phyloP scores from a whole-genome alignment of 2,888 invertebrate genomes.

The Tineola bisselliella region DNA sequence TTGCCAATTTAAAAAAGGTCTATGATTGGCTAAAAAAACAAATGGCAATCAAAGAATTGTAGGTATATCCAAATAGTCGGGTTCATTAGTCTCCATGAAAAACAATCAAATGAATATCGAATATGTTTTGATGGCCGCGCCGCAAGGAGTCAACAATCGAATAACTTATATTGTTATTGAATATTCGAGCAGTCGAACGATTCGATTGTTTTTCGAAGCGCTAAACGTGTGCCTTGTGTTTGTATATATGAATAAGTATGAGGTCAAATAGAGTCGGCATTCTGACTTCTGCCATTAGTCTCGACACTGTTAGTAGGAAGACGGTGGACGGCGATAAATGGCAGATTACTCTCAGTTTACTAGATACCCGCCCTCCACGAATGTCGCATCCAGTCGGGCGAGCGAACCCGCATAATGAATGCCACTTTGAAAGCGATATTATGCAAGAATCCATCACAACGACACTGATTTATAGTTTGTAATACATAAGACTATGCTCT shows the following conservation, averaged over 20 bases:
- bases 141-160: too few species aligned
- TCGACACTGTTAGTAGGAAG: conserved; percentile 25
- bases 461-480: conserved; percentile 27
- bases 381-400: conserved; percentile 32
- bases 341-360: conserved; percentile 46
- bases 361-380: conserved; percentile 20
- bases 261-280: background rate
- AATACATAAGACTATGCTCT: conserved; percentile 17
- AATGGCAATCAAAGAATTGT: too few species aligned
- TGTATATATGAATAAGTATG: background rate
- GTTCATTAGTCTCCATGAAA: too few species aligned
- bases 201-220: too few species aligned
- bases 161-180: too few species aligned
- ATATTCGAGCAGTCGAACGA: too few species aligned
- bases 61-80: too few species aligned
- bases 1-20: too few species aligned
- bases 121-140: too few species aligned
- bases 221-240: background rate
- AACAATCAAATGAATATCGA: too few species aligned
- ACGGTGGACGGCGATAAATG: conserved; percentile 43
- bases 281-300: background rate
- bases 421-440: conserved; percentile 38
- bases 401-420: conserved; percentile 29
- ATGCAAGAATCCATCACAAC: conserved; percentile 28
- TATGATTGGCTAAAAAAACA: too few species aligned